A percentile compares a stretch with the other conserved stretches of the same genome.
phyloP scores from a whole-genome alignment of 1,140 invertebrate genomes.

The Drosophila santomea region DNA sequence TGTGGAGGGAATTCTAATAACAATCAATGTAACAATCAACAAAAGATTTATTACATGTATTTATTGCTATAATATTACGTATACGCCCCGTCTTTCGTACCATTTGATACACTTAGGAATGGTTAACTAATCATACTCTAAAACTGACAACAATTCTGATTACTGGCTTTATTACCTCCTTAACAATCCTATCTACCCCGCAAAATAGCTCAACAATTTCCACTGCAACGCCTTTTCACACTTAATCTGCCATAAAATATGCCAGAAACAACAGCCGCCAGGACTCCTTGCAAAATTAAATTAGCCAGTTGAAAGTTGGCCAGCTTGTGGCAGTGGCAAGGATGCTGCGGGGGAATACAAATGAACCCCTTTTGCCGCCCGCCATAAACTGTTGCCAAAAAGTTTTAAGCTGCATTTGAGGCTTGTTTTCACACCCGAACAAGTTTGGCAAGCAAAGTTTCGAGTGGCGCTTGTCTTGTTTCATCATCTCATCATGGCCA shows the following conservation, averaged over 20 bases:
- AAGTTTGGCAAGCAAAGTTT: slow-evolving; percentile 51
- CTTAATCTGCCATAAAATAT: slow-evolving; percentile 74
- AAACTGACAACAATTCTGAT: too few relatives aligned
- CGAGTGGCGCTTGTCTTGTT: slow-evolving; percentile 52
- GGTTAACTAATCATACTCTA: too few relatives aligned
- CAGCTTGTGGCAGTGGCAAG: slow-evolving; percentile 3
- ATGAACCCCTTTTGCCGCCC: background rate
- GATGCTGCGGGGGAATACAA: slow-evolving; percentile 6
- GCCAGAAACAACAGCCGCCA: slow-evolving; percentile 44
- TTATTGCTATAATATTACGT: too few relatives aligned
- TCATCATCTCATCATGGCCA: slow-evolving; percentile 30
- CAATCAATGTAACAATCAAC: too few relatives aligned
- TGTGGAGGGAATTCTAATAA: too few relatives aligned
- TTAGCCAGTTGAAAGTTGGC: slow-evolving; percentile 54
- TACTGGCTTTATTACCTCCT: background rate
- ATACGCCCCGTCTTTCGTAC: too few relatives aligned
- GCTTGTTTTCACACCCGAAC: slow-evolving; percentile 62
- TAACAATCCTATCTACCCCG: background rate
- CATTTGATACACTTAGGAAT: too few relatives aligned
- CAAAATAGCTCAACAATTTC: slow-evolving; percentile 46
- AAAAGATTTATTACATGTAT: background rate
- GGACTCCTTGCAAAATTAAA: slow-evolving; percentile 59
- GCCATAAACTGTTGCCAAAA: slow-evolving; percentile 73
- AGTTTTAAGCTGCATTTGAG: slow-evolving; percentile 78
- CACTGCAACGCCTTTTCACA: slow-evolving; percentile 63